phyloP scores from a whole-genome alignment of 2,888 invertebrate genomes.

The Drosophila niveifrons region DNA sequence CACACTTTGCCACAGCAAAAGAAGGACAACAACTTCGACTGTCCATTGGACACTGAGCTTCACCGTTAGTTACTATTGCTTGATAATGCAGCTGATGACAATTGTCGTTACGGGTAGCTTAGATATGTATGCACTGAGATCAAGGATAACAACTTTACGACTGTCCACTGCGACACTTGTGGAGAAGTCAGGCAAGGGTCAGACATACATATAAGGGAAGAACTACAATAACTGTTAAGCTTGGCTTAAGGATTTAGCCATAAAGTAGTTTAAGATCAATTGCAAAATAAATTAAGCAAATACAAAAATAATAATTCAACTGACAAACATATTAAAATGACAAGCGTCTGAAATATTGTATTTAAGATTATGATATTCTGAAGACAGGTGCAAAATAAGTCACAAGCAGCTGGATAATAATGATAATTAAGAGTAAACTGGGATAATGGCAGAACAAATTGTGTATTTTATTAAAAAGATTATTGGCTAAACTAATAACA shows the following conservation, averaged over 20 bases:
- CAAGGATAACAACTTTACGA: conserved; percentile 45
- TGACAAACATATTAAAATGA: background rate
- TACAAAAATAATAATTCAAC: background rate
- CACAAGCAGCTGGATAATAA: too few relatives aligned
- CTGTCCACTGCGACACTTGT: conserved; percentile 26
- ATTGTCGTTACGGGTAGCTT: conserved; percentile 61
- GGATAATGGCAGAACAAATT: too few relatives aligned
- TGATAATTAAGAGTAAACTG: too few relatives aligned
- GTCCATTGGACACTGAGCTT: background rate
- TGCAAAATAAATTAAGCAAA: background rate
- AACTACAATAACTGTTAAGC: background rate
- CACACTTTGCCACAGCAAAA: conserved; percentile 9
- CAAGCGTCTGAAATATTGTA: too few relatives aligned
- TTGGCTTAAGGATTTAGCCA: background rate
- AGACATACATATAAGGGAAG: background rate
- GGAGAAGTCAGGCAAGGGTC: background rate
- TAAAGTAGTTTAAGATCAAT: conserved; percentile 3
- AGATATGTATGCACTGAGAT: conserved; percentile 37
- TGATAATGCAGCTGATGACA: conserved; percentile 71
- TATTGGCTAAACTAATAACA: too few relatives aligned
- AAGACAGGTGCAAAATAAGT: too few relatives aligned
- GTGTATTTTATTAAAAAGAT: too few relatives aligned
- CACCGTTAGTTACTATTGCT: conserved; percentile 62
- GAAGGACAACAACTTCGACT: conserved; percentile 5
- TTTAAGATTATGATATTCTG: too few relatives aligned